Evolutionary conservation across 2,797 vertebrate species (phyloP).

Genomic region (Ptychobarbus kaznakovi): DNA sequence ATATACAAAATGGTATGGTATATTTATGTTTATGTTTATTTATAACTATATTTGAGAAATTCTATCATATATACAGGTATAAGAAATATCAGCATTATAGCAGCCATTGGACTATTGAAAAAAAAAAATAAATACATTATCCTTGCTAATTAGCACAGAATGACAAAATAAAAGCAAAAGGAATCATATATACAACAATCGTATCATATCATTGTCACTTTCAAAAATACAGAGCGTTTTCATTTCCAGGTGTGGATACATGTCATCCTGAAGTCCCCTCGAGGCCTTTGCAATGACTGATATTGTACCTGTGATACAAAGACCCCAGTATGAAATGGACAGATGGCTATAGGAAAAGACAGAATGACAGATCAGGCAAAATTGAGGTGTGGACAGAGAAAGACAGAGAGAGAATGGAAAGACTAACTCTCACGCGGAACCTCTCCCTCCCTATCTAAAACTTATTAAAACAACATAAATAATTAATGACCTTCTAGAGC

Average conservation of each 20-base stretch:
- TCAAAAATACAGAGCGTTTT: neutral
- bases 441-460: constrained; percentile 64
- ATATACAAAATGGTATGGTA: neutral
- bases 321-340: constrained; percentile 30
- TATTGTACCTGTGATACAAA: constrained; percentile 25
- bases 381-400: constrained; percentile 42
- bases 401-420: constrained; percentile 43
- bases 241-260: neutral
- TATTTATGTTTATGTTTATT: neutral
- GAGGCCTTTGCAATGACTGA: constrained; percentile 1
- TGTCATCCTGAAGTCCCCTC: constrained; percentile 17
- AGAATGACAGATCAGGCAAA: constrained; percentile 38
- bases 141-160: constrained; percentile 26
- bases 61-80: neutral
- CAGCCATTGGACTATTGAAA: neutral
- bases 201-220: constrained; percentile 35
- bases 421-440: constrained; percentile 50
- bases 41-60: neutral
- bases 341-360: constrained; percentile 34
- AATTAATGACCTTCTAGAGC: constrained; percentile 69
- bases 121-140: neutral
- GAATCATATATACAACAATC: neutral
- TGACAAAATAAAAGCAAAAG: neutral
- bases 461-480: constrained; percentile 74
- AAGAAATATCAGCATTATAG: neutral